phyloP scores from a whole-genome alignment of 2,113 vertebrate genomes.

The Microtus montanus region DNA sequence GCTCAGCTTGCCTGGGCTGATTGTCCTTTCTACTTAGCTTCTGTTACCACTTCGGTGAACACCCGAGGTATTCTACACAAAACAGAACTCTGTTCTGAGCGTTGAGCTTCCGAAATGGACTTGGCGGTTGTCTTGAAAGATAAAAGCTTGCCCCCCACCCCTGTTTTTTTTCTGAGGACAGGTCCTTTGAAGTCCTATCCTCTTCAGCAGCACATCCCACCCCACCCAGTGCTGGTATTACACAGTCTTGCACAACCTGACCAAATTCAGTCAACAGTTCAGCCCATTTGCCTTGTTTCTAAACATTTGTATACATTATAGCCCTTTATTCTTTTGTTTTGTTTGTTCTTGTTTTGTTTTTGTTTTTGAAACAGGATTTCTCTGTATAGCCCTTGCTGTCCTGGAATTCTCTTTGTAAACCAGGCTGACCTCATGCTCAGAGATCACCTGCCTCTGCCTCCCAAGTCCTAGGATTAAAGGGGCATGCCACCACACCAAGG shows the following conservation, averaged over 20 bases:
- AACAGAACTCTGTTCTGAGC: neutral
- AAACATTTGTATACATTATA: neutral
- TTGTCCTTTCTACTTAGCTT: neutral
- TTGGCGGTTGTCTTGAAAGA: neutral
- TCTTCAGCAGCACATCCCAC: neutral
- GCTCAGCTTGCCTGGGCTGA: neutral
- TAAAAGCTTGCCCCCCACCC: neutral
- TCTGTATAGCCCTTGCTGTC: neutral
- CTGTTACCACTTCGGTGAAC: constrained; percentile 10
- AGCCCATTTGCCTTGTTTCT: neutral
- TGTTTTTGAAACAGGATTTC: neutral
- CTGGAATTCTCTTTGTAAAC: neutral
- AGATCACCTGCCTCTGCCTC: neutral
- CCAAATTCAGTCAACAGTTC: neutral
- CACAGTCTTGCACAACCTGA: neutral
- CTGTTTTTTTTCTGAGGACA: neutral
- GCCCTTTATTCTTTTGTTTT: neutral
- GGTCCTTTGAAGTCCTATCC: neutral
- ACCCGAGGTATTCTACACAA: neutral
- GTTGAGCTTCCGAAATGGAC: constrained; percentile 20
- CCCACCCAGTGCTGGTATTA: neutral
- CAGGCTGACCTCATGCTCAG: neutral
- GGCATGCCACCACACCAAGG: too few species aligned
- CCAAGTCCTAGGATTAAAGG: neutral
- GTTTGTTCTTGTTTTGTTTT: neutral